These are phyloP conservation scores for Bimastos eiseni DNA, from an alignment of 2,888 invertebrate genomes.

Conservation along the genomic window DNA sequence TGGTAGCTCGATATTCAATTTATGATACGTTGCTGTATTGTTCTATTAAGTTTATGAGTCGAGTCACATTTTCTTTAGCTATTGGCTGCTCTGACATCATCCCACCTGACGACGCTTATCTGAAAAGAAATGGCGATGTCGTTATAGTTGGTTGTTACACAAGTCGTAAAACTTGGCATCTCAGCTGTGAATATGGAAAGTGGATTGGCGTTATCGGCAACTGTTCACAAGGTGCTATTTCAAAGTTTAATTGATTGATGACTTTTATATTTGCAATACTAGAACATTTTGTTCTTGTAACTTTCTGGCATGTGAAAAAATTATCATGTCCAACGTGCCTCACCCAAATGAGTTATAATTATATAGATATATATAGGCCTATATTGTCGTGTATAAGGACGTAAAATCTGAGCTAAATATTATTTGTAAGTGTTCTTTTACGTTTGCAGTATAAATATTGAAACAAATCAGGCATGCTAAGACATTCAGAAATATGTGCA, in stretches of 20 bases:
- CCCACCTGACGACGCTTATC: conserved; percentile 9
- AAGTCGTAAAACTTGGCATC: background rate
- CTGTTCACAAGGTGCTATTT: background rate
- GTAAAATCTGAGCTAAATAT: background rate
- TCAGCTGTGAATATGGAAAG: background rate
- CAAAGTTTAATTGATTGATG: background rate
- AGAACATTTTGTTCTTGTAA: background rate
- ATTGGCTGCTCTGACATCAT: conserved; percentile 1
- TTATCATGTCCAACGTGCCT: too few relatives aligned
- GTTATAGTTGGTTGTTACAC: background rate
- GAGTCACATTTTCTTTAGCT: background rate
- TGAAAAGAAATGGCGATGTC: background rate
- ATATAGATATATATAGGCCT: too few relatives aligned
- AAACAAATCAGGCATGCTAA: background rate
- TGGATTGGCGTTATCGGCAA: background rate
- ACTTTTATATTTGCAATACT: background rate
- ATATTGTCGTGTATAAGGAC: background rate
- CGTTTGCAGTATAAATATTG: background rate
- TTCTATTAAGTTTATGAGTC: background rate
- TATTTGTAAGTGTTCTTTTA: background rate
- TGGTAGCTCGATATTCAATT: background rate
- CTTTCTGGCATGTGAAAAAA: too few relatives aligned
- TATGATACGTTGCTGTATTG: background rate
- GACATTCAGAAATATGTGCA: background rate
- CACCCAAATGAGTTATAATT: too few relatives aligned